A percentile compares a stretch with the other conserved stretches of the same genome.
Evolutionary conservation across 30 jellyfish, hydroid and myxozoan species (phyloP).

Genomic region (Haliclystus octoradiatus): DNA sequence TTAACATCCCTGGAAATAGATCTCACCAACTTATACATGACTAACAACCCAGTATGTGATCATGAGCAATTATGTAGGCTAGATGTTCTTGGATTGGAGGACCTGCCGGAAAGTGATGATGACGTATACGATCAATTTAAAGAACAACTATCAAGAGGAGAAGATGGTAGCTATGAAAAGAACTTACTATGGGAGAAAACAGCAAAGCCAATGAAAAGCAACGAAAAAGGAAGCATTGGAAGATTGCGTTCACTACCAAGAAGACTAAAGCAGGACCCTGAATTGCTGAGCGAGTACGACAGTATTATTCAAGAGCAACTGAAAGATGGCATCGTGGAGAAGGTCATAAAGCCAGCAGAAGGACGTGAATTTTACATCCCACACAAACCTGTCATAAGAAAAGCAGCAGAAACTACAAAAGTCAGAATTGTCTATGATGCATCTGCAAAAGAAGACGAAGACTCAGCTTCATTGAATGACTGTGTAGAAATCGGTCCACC

Average conservation of each 20-base stretch:
- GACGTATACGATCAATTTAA: conserved; percentile 39
- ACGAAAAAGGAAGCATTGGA: conserved; percentile 22
- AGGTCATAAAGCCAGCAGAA: conserved; percentile 34
- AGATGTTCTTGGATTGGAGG: conserved; percentile 59
- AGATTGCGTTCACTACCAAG: conserved; percentile 19
- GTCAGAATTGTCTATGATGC: conserved; percentile 58
- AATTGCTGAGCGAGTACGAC: conserved; percentile 29
- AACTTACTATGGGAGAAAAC: conserved; percentile 19
- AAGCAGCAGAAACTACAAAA: conserved; percentile 46
- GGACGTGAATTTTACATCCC: conserved; percentile 40
- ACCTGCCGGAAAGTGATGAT: conserved; percentile 51
- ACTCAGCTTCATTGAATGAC: conserved; percentile 47
- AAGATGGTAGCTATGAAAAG: conserved; percentile 36
- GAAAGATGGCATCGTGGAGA: conserved; percentile 48
- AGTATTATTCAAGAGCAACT: conserved; percentile 28
- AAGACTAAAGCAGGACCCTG: conserved; percentile 25
- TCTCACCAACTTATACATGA: conserved; percentile 4
- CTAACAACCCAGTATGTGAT: conserved; percentile 38
- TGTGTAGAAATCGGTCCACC: conserved; percentile 68
- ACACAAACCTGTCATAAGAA: conserved; percentile 49
- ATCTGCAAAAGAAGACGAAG: conserved; percentile 35
- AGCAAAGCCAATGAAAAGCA: conserved; percentile 15
- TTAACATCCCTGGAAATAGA: too few species aligned
- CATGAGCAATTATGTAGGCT: conserved; percentile 46
- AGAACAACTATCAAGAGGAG: conserved; percentile 32